phyloP scores from a whole-genome alignment of 2,797 vertebrate species.

The Spizella passerina region DNA sequence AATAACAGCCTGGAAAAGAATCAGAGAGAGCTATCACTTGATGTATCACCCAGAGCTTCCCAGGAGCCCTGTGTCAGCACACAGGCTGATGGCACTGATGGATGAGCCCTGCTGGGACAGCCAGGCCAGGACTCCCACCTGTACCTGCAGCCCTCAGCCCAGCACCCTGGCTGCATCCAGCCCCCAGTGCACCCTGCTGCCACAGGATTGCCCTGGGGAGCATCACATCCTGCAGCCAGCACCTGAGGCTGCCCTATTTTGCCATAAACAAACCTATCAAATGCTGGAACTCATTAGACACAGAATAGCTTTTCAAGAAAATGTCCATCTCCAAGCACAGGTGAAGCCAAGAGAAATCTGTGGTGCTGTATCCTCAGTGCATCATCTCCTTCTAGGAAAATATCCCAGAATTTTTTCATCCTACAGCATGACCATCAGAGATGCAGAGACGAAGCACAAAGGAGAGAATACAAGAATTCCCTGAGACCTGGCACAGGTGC shows the following conservation, averaged over 20 bases:
- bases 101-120: neutral
- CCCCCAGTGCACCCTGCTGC: rapidly evolving
- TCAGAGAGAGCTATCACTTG: rapidly evolving
- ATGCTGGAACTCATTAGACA: neutral
- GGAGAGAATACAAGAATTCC: neutral
- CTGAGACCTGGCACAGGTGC: rapidly evolving
- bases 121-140: neutral
- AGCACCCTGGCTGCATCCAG: neutral
- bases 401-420: neutral
- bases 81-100: neutral
- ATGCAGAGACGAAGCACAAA: neutral
- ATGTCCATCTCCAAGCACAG: neutral
- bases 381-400: neutral
- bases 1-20: neutral
- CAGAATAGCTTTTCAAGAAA: neutral
- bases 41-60: neutral
- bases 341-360: neutral
- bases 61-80: neutral
- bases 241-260: neutral
- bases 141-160: neutral
- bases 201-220: neutral
- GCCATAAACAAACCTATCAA: neutral
- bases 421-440: neutral
- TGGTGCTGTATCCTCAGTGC: rapidly evolving
- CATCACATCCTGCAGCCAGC: neutral